Percentiles rank a stretch among this genome's conserved stretches.
phyloP scores from a whole-genome alignment of 1,140 invertebrate species.

The Palaemon carinicauda region DNA sequence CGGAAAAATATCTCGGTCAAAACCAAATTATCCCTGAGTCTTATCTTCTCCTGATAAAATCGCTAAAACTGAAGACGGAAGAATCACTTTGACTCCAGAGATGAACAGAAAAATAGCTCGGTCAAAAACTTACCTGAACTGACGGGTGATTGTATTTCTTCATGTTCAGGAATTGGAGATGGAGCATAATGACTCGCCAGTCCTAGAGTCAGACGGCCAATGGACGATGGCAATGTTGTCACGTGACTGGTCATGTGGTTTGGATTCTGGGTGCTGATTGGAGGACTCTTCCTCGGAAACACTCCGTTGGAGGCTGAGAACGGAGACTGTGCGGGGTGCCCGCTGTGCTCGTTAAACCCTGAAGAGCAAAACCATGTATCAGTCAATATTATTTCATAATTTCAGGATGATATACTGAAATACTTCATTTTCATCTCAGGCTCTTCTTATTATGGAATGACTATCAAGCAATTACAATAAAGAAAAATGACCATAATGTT shows the following conservation, averaged over 20 bases:
- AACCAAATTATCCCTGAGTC: too few species aligned
- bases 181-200: constrained; percentile 50
- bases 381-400: neutral
- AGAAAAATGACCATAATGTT: too few species aligned
- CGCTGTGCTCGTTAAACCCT: constrained; percentile 49
- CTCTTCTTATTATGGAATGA: too few species aligned
- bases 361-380: neutral
- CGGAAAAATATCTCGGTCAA: too few species aligned
- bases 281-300: constrained; percentile 52
- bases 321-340: constrained; percentile 37
- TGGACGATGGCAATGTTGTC: constrained; percentile 50
- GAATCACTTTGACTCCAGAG: neutral
- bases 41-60: too few species aligned
- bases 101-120: neutral
- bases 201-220: constrained; percentile 49
- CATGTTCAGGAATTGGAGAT: constrained; percentile 51
- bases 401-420: too few species aligned
- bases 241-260: constrained; percentile 58
- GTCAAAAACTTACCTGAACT: constrained; percentile 47
- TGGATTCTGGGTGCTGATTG: constrained; percentile 38
- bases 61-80: neutral
- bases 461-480: too few species aligned
- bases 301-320: constrained; percentile 46
- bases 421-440: too few species aligned
- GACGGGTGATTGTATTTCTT: constrained; percentile 55